Evolutionary conservation across 1,140 invertebrate species (phyloP).

Genomic region (Drosophila bipectinata): DNA sequence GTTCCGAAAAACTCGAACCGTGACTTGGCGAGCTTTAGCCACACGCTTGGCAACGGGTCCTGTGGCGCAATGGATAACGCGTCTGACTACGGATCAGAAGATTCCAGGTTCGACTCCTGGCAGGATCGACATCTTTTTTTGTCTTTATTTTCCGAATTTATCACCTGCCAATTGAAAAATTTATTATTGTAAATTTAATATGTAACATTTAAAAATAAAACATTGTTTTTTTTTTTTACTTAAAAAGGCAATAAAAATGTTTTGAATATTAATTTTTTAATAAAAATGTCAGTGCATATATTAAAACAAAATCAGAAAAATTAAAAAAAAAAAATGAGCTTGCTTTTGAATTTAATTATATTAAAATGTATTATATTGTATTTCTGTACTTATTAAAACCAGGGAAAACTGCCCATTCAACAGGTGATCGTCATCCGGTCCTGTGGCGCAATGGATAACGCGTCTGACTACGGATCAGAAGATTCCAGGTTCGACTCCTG

Average conservation of each 20-base stretch:
- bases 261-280: no score
- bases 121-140: slow-evolving; percentile 84
- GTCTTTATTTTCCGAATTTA: no score
- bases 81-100: slow-evolving; percentile 90
- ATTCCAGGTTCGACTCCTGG: slow-evolving; percentile 90
- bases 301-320: no score
- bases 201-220: no score
- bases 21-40: background rate
- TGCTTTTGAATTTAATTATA: no score
- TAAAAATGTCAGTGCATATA: no score
- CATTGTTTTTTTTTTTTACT: no score
- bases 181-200: no score
- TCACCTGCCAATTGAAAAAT: no score
- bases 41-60: slow-evolving; percentile 75
- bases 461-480: slow-evolving; percentile 90
- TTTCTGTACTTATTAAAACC: background rate
- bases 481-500: slow-evolving; percentile 90
- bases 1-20: background rate
- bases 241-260: no score
- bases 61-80: slow-evolving; percentile 90
- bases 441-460: slow-evolving; percentile 90
- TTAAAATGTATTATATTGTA: no score
- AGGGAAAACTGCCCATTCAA: background rate
- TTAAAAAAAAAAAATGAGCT: no score
- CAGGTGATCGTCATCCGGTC: slow-evolving; percentile 70